Base-by-base conservation (phyloP, 2,888 invertebrate genomes). In the Cheilosia vulpina region DNA sequence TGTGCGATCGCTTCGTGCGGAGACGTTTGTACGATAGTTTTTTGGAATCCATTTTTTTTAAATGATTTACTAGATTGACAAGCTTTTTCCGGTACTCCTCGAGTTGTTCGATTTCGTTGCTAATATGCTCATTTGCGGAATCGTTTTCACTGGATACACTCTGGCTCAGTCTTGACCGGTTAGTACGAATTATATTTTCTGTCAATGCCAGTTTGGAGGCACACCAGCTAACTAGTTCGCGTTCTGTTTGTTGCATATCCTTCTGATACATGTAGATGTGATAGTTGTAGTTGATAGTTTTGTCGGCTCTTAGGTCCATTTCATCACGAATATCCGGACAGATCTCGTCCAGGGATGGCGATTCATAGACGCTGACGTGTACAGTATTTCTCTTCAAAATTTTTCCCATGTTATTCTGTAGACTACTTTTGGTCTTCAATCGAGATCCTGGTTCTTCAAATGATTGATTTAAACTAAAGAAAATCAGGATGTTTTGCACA, bases 191-290 rank as follows among this genome's bases (percentile, higher is more conserved):
- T 41, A 90, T 78, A 71, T 90, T 88, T 57, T 90, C 91, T 53
- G 90, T 90, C 4, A 90, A 88, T 2, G 88, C 57, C 38, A 90
- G 55, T 73, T 90, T 90, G 5, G 89, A 81, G 0, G 87, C 76
- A 34, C 89, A 89, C 90, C 90, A 90, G 65, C 88, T 89, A 15
- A 89, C 75, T 11, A 88, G 13, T 4, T 89, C 88, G 3, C 88
- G 87, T 0, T 88, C 68, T 57, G 89, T 90, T 1, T 47, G 63
- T 0, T 80, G 62, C 17, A 90, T 84, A 55, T 89, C 84, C 71
- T 90, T 88, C 19, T 89, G 88, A 71, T 90, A 90, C 2, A 80
- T 77, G 34, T 88, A 90, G n/a, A 90, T 52, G 19, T 89, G 89
- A 3, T 87, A 87, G 1, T 73, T 69, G 2, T 89, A 87, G 77